These are phyloP conservation scores for Caenorhabditis latens DNA, from an alignment of 1,140 invertebrate species.

Conservation along the genomic window DNA sequence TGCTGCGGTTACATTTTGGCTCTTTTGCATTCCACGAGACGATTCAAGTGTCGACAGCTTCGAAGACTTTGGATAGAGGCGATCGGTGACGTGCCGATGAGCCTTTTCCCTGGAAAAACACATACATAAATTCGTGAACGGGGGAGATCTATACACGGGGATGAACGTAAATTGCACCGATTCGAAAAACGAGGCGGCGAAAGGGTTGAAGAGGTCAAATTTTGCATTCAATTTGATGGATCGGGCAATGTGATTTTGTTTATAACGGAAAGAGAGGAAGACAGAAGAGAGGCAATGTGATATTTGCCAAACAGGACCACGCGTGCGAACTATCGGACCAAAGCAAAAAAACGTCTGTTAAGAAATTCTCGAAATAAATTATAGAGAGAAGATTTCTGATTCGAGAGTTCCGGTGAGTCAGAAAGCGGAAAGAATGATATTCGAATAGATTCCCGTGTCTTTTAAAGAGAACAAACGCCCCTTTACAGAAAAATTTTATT, in stretches of 20 bases:
- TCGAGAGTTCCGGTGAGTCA: too few relatives aligned
- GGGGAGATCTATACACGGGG: not conserved
- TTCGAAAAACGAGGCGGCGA: not conserved
- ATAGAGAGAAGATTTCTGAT: too few relatives aligned
- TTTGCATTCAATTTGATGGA: slow-evolving; percentile 18
- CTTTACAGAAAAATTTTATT: not conserved
- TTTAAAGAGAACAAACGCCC: too few relatives aligned
- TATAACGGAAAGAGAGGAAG: slow-evolving; percentile 26
- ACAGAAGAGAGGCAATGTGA: slow-evolving; percentile 13
- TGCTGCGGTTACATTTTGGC: slow-evolving; percentile 52
- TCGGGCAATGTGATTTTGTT: slow-evolving; percentile 20
- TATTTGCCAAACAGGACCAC: slow-evolving; percentile 18
- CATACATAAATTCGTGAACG: not conserved
- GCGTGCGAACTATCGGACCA: not conserved
- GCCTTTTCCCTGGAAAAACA: slow-evolving; percentile 33
- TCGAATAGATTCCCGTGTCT: too few relatives aligned
- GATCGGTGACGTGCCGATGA: slow-evolving; percentile 53
- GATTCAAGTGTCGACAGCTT: slow-evolving; percentile 55
- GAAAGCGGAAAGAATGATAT: too few relatives aligned
- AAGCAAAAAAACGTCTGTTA: not conserved
- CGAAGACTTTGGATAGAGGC: slow-evolving; percentile 51
- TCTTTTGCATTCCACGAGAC: slow-evolving; percentile 55
- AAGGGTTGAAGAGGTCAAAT: not conserved
- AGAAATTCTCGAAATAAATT: too few relatives aligned
- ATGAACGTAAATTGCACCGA: slow-evolving; percentile 34